Percentiles rank a stretch among this genome's conserved stretches.
Evolutionary conservation across 2,113 vertebrate species (phyloP).

Genomic region (Ovis canadensis): DNA sequence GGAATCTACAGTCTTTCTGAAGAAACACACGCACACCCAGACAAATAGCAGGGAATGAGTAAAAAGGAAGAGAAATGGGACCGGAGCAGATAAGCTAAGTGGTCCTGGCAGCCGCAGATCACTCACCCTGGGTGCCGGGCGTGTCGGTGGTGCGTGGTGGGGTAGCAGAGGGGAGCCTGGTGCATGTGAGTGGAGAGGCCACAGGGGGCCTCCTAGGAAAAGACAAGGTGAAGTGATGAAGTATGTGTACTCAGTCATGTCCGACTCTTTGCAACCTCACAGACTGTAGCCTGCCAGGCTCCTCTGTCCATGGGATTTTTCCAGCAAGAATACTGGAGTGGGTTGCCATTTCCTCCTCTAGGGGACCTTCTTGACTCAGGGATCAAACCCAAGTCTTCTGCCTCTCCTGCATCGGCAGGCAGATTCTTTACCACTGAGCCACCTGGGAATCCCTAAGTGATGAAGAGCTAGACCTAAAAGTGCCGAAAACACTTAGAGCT

Average conservation of each 20-base stretch:
- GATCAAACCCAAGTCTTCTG: neutral
- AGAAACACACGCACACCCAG: neutral
- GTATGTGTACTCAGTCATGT: neutral
- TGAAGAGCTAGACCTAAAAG: neutral
- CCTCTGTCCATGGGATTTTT: neutral
- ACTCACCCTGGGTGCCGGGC: neutral
- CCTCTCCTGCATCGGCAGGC: neutral
- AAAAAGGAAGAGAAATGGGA: neutral
- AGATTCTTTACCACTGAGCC: neutral
- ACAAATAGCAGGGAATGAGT: neutral
- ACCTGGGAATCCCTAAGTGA: neutral
- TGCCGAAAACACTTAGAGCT: neutral
- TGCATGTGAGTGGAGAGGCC: neutral
- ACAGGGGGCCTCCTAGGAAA: neutral
- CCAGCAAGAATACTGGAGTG: neutral
- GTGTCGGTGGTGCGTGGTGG: fast-evolving
- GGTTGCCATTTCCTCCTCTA: neutral
- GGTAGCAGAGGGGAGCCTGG: neutral
- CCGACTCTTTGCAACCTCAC: neutral
- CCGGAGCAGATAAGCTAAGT: neutral
- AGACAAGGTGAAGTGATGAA: neutral
- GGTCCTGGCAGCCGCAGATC: neutral
- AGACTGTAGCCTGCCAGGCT: neutral
- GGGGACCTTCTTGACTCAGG: neutral
- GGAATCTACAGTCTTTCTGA: neutral